Base-by-base conservation (phyloP, 2,113 vertebrate species). In the Spea bombifrons region DNA sequence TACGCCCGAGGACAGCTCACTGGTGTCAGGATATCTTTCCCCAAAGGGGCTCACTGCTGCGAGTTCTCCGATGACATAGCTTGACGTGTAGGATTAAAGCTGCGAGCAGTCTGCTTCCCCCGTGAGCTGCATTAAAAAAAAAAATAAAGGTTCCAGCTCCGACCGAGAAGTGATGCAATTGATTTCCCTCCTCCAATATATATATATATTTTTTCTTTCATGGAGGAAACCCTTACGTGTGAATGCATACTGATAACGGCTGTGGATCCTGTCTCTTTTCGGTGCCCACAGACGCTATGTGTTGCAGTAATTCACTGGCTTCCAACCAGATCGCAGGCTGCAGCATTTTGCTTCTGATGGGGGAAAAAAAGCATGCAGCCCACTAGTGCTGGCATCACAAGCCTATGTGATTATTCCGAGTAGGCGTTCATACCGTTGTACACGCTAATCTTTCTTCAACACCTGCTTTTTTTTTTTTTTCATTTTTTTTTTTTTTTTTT, bases 271-370 rank as follows among this genome's bases (percentile, higher is more conserved):
- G 84, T 78, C 44, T 68, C 68, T 73, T 66, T 50, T n/a, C 85
- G 86, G 80, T 85, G 82, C 86, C 88, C 86, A 30, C 30, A 30
- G 30, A 30, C 90, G 86, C 90, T 90, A 88, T 88, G 87, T 88
- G 89, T 90, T 92, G 91, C 91, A 89, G 91, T 89, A 91, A 88
- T 86, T 84, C 88, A 87, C 85, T 92, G 91, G 91, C 91, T 90
- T 87, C 86, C 86, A 87, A 91, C 91, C 91, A 92, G 88, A 90
- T 88, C 86, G 67, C 84, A 88, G 90, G 86, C 91, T 92, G 92
- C 92, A 89, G 89, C 87, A 82, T 90, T 90, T 88, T 87, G 85
- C 86, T 89, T 88, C 84, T 73, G 85, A 88, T 84, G 86, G 87
- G n/a, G n/a, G n/a, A n/a, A n/a, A 67, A 67, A 67, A 46, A 15